Percentiles rank a stretch among this genome's conserved stretches.
phyloP scores from a whole-genome alignment of 2,888 invertebrate species.

The Mystacides longicornis region DNA sequence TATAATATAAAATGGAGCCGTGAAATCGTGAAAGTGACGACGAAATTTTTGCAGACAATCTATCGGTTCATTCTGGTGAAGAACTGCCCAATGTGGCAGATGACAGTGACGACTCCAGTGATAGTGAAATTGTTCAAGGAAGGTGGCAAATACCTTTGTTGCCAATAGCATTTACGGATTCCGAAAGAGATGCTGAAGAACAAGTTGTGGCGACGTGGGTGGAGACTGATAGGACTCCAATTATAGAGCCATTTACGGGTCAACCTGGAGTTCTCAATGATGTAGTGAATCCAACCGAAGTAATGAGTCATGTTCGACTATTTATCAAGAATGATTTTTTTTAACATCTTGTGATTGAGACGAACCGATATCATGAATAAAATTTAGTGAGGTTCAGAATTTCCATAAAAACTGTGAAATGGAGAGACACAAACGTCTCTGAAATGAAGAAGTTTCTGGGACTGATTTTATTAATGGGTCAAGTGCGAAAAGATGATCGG shows the following conservation, averaged over 20 bases:
- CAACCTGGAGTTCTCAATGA: neutral
- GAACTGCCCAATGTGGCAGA: neutral
- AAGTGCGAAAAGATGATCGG: neutral
- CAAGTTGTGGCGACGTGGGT: neutral
- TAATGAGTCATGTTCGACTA: neutral
- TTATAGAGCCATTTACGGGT: neutral
- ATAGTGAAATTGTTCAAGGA: neutral
- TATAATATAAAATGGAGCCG: neutral
- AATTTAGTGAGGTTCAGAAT: conserved; percentile 16
- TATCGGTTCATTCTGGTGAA: neutral
- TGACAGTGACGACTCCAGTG: neutral
- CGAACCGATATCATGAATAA: conserved; percentile 18
- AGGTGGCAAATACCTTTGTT: neutral
- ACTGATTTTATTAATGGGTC: conserved; percentile 3
- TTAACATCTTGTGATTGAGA: conserved; percentile 17
- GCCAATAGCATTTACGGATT: neutral
- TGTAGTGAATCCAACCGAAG: neutral
- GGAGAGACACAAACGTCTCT: conserved; percentile 10
- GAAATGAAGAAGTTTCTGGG: conserved; percentile 8
- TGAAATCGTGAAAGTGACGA: neutral
- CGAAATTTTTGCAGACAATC: neutral
- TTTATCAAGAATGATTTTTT: conserved; percentile 19
- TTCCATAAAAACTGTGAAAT: conserved; percentile 13
- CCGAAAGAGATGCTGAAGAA: neutral
- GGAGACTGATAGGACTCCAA: neutral